Percentiles rank a stretch among this genome's conserved stretches.
These are phyloP conservation scores for Dinoponera quadriceps DNA, from an alignment of 1,140 invertebrate genomes.

Conservation along the genomic window DNA sequence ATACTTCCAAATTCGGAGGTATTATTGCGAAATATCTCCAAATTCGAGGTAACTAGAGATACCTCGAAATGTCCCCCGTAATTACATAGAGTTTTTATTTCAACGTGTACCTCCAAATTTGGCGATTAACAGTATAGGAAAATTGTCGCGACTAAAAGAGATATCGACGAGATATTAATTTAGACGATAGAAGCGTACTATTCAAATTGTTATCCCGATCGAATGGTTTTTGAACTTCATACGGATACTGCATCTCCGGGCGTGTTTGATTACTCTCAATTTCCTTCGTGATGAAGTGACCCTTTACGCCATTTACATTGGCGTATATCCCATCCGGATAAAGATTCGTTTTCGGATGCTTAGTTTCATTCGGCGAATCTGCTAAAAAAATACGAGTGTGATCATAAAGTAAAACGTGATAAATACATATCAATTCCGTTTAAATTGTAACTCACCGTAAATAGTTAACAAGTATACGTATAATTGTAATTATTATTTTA, in stretches of 20 bases:
- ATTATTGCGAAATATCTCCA: no score
- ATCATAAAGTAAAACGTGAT: background rate
- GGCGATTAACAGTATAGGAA: background rate
- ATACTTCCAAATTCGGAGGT: no score
- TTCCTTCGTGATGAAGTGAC: slow-evolving; percentile 74
- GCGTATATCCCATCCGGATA: slow-evolving; percentile 71
- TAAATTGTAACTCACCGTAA: slow-evolving; percentile 12
- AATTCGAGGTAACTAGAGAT: no score
- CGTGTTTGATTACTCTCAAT: slow-evolving; percentile 76
- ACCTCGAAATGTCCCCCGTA: no score
- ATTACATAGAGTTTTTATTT: no score
- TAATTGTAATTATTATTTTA: slow-evolving; percentile 1
- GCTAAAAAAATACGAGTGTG: background rate
- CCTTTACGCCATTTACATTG: slow-evolving; percentile 70
- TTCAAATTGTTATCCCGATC: slow-evolving; percentile 7
- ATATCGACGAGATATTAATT: background rate
- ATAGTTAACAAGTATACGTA: background rate
- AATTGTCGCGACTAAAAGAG: background rate
- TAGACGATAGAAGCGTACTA: slow-evolving; percentile 20
- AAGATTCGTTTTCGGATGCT: background rate
- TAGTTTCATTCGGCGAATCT: slow-evolving; percentile 49
- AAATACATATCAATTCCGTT: background rate
- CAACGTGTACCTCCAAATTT: no score
- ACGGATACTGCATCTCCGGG: slow-evolving; percentile 68
- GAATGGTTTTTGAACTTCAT: slow-evolving; percentile 8